Base-by-base conservation (phyloP, 1,140 invertebrate species). In the Lordiphosa collinella region DNA sequence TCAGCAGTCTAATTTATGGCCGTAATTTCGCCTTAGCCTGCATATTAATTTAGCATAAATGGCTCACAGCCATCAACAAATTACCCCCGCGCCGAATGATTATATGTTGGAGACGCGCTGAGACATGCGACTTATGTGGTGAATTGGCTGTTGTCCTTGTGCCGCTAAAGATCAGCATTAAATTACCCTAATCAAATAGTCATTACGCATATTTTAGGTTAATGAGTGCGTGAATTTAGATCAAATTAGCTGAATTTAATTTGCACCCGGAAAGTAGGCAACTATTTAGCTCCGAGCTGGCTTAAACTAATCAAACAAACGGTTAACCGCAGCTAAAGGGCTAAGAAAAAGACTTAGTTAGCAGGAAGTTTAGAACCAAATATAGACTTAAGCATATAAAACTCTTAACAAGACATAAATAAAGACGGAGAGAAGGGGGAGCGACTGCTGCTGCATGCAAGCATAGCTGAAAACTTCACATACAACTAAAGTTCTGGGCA, bases 381-480 rank as follows among this genome's bases (percentile, higher is more conserved):
- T 84, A 72, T 68, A 56, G 62, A 72, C 51, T 62, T 57, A 55
- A 84, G 63, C 72, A 61, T 73, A 82, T 84, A 84, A 82, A 82
- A 84, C 78, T 78, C 72, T 69, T 84, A 84, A 84, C 78, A 84
- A 84, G 78, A 84, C 68, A 84, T 84, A 84, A 84, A 78, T 76
- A 78, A 50, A 82, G 63, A 44, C 37, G 13, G 18, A n/a, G 47
- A 47, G 22, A 43, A 32, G 22, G 11, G 25, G 14, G 2, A 55
- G 9, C 44, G 14, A 22, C 11, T n/a, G n/a, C n/a, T n/a, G n/a
- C n/a, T n/a, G n/a, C n/a, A n/a, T n/a, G 59, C 72, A 70, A 60
- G 54, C 60, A 73, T 64, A 79, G 59, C 44, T 49, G 32, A 37
- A 60, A 72, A 70, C 36, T 44, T 48, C 52, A 18, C 41, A 18